These are phyloP conservation scores for Chaetops frenatus DNA, from an alignment of 2,113 vertebrate species.

Conservation along the genomic window DNA sequence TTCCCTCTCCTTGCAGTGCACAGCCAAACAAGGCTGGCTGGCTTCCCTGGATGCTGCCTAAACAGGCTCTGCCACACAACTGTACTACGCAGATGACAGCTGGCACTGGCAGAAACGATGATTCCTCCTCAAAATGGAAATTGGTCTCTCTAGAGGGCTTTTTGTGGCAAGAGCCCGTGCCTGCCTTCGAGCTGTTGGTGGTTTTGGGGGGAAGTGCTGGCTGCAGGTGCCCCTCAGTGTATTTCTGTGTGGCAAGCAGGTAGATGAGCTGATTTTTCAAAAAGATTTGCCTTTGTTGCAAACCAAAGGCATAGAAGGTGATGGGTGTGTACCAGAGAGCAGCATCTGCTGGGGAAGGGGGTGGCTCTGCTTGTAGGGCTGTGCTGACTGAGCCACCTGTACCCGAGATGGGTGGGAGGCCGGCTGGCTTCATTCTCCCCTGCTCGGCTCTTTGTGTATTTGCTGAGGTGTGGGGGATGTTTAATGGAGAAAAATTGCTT, in stretches of 20 bases:
- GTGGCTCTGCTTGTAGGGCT: background rate
- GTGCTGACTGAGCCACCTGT: background rate
- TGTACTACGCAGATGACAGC: constrained; percentile 36
- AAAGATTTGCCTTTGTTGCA: background rate
- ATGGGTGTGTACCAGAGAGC: background rate
- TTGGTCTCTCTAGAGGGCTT: background rate
- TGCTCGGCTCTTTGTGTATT: background rate
- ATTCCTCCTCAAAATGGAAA: constrained; percentile 43
- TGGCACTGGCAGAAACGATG: constrained; percentile 10
- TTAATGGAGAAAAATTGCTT: background rate
- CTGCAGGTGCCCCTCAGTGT: background rate
- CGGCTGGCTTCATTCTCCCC: background rate
- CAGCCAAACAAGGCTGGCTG: constrained; percentile 4
- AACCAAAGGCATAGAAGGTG: background rate
- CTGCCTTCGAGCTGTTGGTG: background rate
- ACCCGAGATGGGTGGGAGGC: background rate
- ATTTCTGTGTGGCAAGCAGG: background rate
- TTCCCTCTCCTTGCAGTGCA: background rate
- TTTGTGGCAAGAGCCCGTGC: background rate
- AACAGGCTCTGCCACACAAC: constrained; percentile 8
- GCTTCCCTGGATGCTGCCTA: background rate
- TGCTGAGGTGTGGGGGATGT: background rate
- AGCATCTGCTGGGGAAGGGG: background rate
- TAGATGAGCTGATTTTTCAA: background rate
- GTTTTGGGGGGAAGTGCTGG: background rate